Evolutionary conservation across 2,888 invertebrate species (phyloP).

Genomic region (Sialis lutaria): DNA sequence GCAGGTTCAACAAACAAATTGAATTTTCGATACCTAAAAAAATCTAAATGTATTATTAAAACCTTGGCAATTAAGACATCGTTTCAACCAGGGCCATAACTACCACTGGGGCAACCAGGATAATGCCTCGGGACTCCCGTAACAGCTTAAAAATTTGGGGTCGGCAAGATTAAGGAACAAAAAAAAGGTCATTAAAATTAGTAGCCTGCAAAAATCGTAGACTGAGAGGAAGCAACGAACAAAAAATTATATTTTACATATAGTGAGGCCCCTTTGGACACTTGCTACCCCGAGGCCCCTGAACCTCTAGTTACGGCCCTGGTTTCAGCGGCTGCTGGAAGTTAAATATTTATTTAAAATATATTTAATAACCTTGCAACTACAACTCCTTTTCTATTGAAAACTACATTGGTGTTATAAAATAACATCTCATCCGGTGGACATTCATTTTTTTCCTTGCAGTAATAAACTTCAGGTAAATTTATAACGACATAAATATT

Average conservation of each 20-base stretch:
- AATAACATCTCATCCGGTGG: conserved; percentile 8
- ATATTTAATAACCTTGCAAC: conserved; percentile 25
- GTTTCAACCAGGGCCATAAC: too few relatives aligned
- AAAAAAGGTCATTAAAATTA: too few relatives aligned
- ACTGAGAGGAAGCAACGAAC: too few relatives aligned
- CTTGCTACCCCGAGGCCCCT: too few relatives aligned
- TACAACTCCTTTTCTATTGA: conserved; percentile 29
- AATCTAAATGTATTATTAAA: background rate
- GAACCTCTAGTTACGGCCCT: too few relatives aligned
- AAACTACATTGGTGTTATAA: conserved; percentile 35
- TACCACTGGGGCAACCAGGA: too few relatives aligned
- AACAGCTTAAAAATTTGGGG: too few relatives aligned
- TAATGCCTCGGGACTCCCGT: too few relatives aligned
- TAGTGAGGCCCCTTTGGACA: too few relatives aligned
- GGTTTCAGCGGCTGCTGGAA: background rate
- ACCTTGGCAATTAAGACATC: background rate
- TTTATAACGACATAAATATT: background rate
- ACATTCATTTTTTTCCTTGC: background rate
- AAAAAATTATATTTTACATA: too few relatives aligned
- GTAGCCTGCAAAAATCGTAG: too few relatives aligned
- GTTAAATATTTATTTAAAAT: background rate
- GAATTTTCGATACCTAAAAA: conserved; percentile 25
- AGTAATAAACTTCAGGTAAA: background rate
- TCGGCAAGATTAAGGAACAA: too few relatives aligned
- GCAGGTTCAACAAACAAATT: conserved; percentile 28